Percentiles rank a stretch among this genome's conserved stretches.
Conservation (phyloP, 2,888 invertebrate species). For the Macrosoma leucophasiata region DNA sequence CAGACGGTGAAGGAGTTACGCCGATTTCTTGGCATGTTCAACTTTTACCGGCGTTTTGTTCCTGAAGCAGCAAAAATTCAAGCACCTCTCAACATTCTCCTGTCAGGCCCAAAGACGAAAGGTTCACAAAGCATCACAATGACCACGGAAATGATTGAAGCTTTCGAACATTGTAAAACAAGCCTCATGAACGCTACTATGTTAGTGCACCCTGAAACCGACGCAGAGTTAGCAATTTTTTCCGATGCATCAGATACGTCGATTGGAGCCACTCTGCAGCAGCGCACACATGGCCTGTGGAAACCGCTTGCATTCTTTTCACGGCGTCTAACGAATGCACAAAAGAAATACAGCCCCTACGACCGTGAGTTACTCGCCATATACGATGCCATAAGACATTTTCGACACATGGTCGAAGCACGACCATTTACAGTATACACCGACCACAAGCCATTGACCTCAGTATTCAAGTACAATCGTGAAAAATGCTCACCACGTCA, state of each 20-base stretch:
- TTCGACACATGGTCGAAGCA: conserved; percentile 7
- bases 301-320: neutral
- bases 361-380: conserved; percentile 3
- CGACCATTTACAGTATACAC: no score
- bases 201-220: no score
- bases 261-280: no score
- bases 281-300: neutral
- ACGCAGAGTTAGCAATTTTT: conserved; percentile 1
- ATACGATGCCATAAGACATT: conserved; percentile 3
- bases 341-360: neutral
- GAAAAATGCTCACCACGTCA: conserved; percentile 2
- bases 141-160: no score
- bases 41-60: neutral
- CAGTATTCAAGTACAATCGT: neutral
- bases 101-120: neutral
- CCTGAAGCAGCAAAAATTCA: no score
- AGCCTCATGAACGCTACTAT: no score
- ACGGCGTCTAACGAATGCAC: neutral
- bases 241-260: neutral
- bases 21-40: neutral
- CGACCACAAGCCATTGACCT: neutral
- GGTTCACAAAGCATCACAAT: neutral
- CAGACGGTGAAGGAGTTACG: conserved; percentile 12
- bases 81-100: neutral
- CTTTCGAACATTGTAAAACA: no score